phyloP scores from a whole-genome alignment of 2,113 vertebrate genomes.

The Cranoglanis bouderius region DNA sequence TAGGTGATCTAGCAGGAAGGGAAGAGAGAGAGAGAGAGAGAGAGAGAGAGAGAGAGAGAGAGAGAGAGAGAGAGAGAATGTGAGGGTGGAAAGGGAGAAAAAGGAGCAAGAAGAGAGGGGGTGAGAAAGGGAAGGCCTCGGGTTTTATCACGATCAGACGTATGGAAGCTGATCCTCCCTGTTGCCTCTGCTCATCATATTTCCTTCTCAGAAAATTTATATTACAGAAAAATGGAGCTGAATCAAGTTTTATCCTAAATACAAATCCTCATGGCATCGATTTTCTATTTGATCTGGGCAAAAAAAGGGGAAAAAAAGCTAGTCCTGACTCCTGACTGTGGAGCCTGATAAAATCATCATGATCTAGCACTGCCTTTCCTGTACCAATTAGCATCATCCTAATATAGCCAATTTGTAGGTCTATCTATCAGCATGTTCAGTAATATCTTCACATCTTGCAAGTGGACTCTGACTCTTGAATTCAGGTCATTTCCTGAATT shows the following conservation, averaged over 20 bases:
- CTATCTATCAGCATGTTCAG: background rate
- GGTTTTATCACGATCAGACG: background rate
- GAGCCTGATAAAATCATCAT: background rate
- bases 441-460: background rate
- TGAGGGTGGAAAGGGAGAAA: too few species aligned
- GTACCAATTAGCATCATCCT: background rate
- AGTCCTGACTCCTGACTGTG: background rate
- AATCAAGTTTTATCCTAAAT: background rate
- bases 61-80: background rate
- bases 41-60: background rate
- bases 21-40: background rate
- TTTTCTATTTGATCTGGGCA: background rate
- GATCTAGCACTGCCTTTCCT: background rate
- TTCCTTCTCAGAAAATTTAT: background rate
- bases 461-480: background rate
- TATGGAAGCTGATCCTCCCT: background rate
- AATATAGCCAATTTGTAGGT: background rate
- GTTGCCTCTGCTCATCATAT: background rate
- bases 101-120: too few species aligned
- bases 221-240: background rate
- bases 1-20: constrained; percentile 16
- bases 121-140: background rate
- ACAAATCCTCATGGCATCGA: background rate
- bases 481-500: background rate
- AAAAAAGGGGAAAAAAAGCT: background rate